These are phyloP conservation scores for Eilema caniola DNA, from an alignment of 2,888 invertebrate genomes.

Conservation along the genomic window DNA sequence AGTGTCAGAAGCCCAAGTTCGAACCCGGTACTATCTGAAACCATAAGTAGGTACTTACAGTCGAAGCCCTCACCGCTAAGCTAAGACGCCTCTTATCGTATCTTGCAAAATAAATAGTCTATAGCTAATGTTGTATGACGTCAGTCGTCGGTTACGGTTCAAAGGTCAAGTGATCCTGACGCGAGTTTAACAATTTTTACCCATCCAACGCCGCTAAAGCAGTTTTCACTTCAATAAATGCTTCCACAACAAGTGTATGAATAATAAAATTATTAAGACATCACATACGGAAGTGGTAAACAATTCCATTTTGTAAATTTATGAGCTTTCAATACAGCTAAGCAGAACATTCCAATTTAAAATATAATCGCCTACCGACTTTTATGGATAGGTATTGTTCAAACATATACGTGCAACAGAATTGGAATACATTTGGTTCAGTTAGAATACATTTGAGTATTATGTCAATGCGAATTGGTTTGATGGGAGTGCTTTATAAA, in stretches of 20 bases:
- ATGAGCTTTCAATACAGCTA: slow-evolving; percentile 48
- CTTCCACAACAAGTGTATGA: slow-evolving; percentile 45
- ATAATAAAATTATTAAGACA: slow-evolving; percentile 50
- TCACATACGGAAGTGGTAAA: slow-evolving; percentile 42
- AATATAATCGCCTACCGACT: slow-evolving; percentile 39
- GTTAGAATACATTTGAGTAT: slow-evolving; percentile 48
- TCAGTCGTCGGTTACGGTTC: too few species aligned
- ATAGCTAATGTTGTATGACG: too few species aligned
- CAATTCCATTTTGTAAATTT: slow-evolving; percentile 47
- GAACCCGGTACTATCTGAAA: too few species aligned
- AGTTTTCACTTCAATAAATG: too few species aligned
- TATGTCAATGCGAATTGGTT: slow-evolving; percentile 37
- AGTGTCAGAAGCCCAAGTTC: too few species aligned
- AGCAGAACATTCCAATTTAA: slow-evolving; percentile 47
- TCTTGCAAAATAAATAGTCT: too few species aligned
- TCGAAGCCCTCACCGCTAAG: too few species aligned
- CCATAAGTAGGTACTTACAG: too few species aligned
- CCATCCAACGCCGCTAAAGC: too few species aligned
- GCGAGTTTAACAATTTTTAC: too few species aligned
- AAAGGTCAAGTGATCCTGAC: too few species aligned
- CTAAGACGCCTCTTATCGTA: too few species aligned
- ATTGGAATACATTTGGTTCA: slow-evolving; percentile 32
- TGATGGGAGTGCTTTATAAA: slow-evolving; percentile 37
- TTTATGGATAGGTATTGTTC: slow-evolving; percentile 44
- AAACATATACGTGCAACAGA: slow-evolving; percentile 36